Base-by-base conservation (phyloP, 2,797 vertebrate genomes). In the Sparus aurata region DNA sequence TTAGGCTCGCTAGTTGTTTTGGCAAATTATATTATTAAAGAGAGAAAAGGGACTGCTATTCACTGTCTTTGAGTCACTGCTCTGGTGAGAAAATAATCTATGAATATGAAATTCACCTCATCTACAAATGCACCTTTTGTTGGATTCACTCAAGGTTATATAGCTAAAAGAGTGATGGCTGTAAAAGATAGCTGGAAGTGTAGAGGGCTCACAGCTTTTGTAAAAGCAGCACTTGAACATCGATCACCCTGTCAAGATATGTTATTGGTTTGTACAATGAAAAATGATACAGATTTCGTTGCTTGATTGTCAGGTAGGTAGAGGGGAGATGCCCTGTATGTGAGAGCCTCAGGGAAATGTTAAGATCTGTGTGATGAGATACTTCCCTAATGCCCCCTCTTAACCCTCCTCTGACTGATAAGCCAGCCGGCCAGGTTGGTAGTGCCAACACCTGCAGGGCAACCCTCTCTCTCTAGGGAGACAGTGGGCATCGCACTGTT, bases 361-460 rank as follows among this genome's bases (percentile, higher is more conserved):
- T 75, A 38, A 79, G 83, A 84, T 90, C 77, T 74, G 49, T 84
- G 75, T 84, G 79, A 91, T 92, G 62, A 74, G 69, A 90, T 77
- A 59, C 58, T 69, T 83, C 69, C 46, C 16, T 60, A 82, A 80
- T 73, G 69, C 75, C 67, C 71, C 58, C 20, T 45, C 38, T 67
- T 53, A 38, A 72, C 69, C 75, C 45, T 77, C 62, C 27, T 59
- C 71, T 72, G 54, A 77, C 63, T 71, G 84, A 84, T 85, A 41
- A 80, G 52, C 38, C 38, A 63, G 59, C 55, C 53, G 67, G 80
- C 43, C 61, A 30, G 58, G 49, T 61, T 75, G 73, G 52, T 66
- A 55, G 66, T 81, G 77, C 85, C 85, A 86, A 79, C 82, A 87
- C 82, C 86, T 91, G 80, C 63, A 83, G 81, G 85, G 73, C 77